These are phyloP conservation scores for Sorex araneus DNA, from an alignment of 2,113 vertebrate species.

Conservation along the genomic window DNA sequence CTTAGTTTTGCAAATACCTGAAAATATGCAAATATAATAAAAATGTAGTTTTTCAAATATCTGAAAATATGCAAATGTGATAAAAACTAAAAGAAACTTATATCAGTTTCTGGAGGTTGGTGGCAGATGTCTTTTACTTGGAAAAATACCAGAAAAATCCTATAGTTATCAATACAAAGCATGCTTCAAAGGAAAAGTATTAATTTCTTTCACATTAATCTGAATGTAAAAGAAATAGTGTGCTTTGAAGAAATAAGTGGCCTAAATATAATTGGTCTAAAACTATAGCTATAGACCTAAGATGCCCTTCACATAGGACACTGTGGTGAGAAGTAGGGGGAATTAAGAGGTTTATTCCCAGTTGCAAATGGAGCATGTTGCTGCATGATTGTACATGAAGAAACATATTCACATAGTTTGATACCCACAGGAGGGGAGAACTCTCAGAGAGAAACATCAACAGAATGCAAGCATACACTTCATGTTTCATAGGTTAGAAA, in stretches of 20 bases:
- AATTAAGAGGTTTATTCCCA: background rate
- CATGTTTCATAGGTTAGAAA: background rate
- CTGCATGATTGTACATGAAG: background rate
- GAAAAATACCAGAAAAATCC: slow-evolving; percentile 34
- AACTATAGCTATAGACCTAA: slow-evolving; percentile 1
- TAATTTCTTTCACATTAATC: background rate
- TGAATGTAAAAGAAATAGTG: slow-evolving; percentile 46
- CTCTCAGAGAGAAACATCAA: background rate
- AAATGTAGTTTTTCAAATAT: slow-evolving; percentile 1
- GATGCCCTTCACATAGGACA: background rate
- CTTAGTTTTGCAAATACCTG: background rate
- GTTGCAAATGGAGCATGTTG: background rate
- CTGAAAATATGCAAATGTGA: background rate
- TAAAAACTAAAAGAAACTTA: slow-evolving; percentile 11
- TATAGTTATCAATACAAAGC: background rate
- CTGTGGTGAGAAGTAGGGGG: background rate
- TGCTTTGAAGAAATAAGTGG: slow-evolving; percentile 48
- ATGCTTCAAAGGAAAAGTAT: background rate
- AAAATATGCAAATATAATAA: background rate
- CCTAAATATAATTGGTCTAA: background rate
- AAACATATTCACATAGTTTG: background rate
- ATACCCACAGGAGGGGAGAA: background rate
- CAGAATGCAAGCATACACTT: background rate
- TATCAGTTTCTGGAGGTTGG: background rate
- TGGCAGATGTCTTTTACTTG: background rate